phyloP scores from a whole-genome alignment of 2,888 invertebrate genomes.

The Cinara cedri region DNA sequence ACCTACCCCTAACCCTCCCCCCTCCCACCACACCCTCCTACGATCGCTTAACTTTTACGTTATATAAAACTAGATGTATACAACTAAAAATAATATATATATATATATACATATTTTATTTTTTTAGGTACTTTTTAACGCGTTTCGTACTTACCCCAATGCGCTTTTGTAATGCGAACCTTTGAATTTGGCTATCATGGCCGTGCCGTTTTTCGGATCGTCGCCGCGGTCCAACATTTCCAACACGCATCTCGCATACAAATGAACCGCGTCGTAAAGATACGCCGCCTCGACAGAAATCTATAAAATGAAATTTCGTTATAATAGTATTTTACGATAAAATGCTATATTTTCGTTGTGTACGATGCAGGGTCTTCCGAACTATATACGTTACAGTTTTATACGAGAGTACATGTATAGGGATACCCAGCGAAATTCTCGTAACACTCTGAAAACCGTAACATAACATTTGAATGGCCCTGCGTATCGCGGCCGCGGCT shows the following conservation, averaged over 20 bases:
- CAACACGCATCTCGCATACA: slow-evolving; percentile 84
- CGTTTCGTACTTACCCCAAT: slow-evolving; percentile 73
- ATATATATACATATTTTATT: background rate
- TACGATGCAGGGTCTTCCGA: background rate
- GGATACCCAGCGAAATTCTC: no score
- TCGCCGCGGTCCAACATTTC: slow-evolving; percentile 73
- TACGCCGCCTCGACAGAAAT: slow-evolving; percentile 89
- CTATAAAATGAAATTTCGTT: slow-evolving; percentile 64
- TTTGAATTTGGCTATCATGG: slow-evolving; percentile 77
- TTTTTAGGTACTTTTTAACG: slow-evolving; percentile 15
- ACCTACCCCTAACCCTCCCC: background rate
- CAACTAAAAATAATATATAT: slow-evolving; percentile 21
- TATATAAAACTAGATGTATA: background rate
- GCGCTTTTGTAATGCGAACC: slow-evolving; percentile 81
- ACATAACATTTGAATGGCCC: no score
- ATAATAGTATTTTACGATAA: background rate
- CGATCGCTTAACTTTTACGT: slow-evolving; percentile 12
- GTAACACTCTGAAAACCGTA: no score
- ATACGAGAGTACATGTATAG: no score
- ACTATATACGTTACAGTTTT: no score
- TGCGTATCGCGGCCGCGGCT: no score
- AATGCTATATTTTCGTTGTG: no score
- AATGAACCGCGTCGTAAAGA: slow-evolving; percentile 90
- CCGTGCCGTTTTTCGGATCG: slow-evolving; percentile 79
- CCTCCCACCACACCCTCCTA: no score